phyloP scores from a whole-genome alignment of 2,797 vertebrate genomes.

The Chromis chromis region DNA sequence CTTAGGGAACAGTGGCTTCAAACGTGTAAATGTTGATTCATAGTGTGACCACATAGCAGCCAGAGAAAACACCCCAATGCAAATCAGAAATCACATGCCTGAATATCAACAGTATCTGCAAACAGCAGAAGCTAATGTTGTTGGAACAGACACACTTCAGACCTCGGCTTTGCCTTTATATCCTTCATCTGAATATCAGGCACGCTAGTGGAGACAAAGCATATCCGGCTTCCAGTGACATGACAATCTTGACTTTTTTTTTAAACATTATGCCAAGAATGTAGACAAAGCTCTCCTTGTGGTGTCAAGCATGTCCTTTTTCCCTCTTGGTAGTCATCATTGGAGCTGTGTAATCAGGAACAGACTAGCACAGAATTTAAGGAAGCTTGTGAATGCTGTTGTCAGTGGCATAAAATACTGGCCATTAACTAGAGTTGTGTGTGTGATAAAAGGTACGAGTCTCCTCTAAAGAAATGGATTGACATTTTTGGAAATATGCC shows the following conservation, averaged over 20 bases:
- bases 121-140: conserved; percentile 30
- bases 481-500: conserved; percentile 2
- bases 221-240: conserved; percentile 15
- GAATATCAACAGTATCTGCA: conserved; percentile 39
- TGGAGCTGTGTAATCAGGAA: conserved; percentile 22
- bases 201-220: conserved; percentile 9
- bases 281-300: conserved; percentile 22
- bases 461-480: background rate
- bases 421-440: background rate
- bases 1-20: background rate
- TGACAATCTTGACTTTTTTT: conserved; percentile 8
- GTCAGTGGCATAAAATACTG: conserved; percentile 7
- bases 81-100: conserved; percentile 14
- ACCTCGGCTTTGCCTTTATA: conserved; percentile 7
- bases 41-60: conserved; percentile 1
- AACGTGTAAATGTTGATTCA: background rate
- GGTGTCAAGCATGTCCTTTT: conserved; percentile 19
- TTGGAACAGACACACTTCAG: conserved; percentile 31
- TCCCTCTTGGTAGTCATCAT: conserved; percentile 20
- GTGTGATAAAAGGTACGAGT: background rate
- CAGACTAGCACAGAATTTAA: background rate
- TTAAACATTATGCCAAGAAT: conserved; percentile 1
- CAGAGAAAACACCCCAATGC: conserved; percentile 6
- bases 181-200: conserved; percentile 14
- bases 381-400: conserved; percentile 6